A percentile compares a stretch with the other conserved stretches of the same genome.
Conservation (phyloP, 2,888 invertebrate genomes). For the Aquatica leii region DNA sequence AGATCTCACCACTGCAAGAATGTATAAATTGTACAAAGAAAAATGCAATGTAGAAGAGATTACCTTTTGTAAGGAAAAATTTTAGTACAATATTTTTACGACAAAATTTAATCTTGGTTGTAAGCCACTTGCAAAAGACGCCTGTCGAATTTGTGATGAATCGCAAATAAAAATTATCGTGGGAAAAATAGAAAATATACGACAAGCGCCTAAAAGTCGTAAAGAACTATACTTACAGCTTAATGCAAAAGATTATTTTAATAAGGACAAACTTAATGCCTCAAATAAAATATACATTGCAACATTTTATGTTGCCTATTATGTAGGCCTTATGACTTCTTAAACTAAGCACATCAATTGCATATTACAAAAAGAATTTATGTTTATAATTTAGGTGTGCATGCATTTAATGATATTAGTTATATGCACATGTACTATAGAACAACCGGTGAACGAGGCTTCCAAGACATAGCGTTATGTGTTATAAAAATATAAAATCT, state of each 20-base stretch:
- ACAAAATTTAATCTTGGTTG: constrained; percentile 3
- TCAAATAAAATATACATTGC: background rate
- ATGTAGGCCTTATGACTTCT: constrained; percentile 1
- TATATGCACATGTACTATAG: background rate
- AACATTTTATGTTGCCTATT: background rate
- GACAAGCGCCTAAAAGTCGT: background rate
- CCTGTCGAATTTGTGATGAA: constrained; percentile 1
- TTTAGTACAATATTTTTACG: background rate
- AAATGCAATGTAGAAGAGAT: background rate
- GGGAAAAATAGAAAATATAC: background rate
- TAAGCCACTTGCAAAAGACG: background rate
- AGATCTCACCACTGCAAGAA: background rate
- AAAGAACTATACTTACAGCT: background rate
- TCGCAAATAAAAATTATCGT: background rate
- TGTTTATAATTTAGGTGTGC: constrained; percentile 2
- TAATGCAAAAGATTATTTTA: background rate
- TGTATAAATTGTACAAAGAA: constrained; percentile 5
- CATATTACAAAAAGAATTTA: background rate
- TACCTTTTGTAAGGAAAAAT: background rate
- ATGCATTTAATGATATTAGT: background rate
- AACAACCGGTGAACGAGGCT: background rate
- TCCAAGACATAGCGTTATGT: constrained; percentile 3
- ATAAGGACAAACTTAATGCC: too few species aligned
- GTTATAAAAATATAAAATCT: too few species aligned
- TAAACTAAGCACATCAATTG: background rate